Percentiles rank a stretch among this genome's conserved stretches.
These are phyloP conservation scores for Craniophora ligustri DNA, from an alignment of 2,888 invertebrate genomes.

Conservation along the genomic window DNA sequence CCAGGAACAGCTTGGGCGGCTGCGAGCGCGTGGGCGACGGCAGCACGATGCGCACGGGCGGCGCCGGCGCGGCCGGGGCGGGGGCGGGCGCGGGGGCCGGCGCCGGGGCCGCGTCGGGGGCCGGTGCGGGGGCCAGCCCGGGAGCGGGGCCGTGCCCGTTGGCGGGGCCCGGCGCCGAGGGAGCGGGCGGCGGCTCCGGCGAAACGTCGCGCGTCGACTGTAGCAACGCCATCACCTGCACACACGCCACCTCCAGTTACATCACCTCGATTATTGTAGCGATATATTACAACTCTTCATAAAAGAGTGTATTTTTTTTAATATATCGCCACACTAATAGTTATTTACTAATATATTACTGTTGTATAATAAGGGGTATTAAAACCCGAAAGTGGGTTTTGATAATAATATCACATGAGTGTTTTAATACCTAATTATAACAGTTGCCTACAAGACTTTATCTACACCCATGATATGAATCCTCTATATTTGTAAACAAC, in stretches of 20 bases:
- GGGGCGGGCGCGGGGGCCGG: constrained; percentile 48
- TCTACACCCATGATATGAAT: no score
- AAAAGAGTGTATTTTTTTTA: no score
- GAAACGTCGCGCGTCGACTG: constrained; percentile 83
- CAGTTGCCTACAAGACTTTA: no score
- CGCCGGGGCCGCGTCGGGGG: constrained; percentile 39
- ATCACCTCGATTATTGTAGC: no score
- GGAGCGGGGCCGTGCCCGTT: constrained; percentile 47
- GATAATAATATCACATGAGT: no score
- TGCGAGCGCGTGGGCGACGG: constrained; percentile 84
- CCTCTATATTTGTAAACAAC: no score
- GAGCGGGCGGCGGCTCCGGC: constrained; percentile 78
- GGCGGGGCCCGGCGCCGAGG: constrained; percentile 69
- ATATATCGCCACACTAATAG: no score
- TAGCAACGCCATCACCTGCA: constrained; percentile 87
- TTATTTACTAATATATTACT: no score
- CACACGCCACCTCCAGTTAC: neutral
- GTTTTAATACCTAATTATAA: no score
- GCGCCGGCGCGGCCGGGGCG: constrained; percentile 55
- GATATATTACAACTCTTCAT: no score
- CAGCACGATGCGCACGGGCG: constrained; percentile 80
- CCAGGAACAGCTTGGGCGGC: constrained; percentile 86
- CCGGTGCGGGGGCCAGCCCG: constrained; percentile 54
- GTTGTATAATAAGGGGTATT: no score
- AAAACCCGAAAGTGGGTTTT: no score